phyloP scores from a whole-genome alignment of 2,888 invertebrate genomes.

The Proisotoma minuta region DNA sequence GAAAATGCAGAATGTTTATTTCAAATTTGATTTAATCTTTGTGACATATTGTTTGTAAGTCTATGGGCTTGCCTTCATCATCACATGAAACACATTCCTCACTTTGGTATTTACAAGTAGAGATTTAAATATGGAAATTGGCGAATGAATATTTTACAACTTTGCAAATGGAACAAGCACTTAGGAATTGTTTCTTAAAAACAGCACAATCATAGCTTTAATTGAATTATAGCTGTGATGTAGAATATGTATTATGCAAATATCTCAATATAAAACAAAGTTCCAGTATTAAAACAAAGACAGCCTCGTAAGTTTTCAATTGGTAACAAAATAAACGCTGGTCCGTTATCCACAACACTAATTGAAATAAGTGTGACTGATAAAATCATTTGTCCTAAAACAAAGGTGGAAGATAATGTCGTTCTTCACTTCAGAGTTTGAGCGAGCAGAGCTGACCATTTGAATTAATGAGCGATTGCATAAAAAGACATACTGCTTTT shows the following conservation, averaged over 20 bases:
- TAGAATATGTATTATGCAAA: no score
- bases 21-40: constrained; percentile 2
- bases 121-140: neutral
- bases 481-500: no score
- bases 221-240: no score
- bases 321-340: neutral
- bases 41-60: neutral
- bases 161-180: no score
- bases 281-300: neutral
- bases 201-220: no score
- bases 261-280: no score
- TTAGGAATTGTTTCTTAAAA: no score
- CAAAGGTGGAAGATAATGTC: neutral
- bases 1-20: no score
- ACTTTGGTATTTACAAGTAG: no score
- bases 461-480: no score
- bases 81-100: neutral
- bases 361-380: constrained; percentile 1
- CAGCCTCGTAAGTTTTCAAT: neutral
- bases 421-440: neutral
- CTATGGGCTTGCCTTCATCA: no score
- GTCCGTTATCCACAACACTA: neutral
- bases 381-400: neutral
- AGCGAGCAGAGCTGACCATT: neutral
- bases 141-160: neutral